phyloP scores from a whole-genome alignment of 2,888 invertebrate species.

The Acanthosepion esculentum region DNA sequence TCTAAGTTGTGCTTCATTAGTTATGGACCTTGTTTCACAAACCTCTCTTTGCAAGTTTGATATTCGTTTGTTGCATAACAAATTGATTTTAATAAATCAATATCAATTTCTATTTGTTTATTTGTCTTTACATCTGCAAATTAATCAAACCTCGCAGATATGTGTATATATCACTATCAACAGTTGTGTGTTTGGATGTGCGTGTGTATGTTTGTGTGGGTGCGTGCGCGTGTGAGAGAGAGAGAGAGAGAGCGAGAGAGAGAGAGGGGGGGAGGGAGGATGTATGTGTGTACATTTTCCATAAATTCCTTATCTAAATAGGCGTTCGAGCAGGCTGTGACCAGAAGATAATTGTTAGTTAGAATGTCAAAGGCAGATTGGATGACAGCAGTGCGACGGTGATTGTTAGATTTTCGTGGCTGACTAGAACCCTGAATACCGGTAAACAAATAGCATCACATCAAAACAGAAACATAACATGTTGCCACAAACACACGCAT shows the following conservation, averaged over 20 bases:
- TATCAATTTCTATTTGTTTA: too few species aligned
- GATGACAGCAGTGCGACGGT: not conserved
- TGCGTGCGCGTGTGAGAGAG: not conserved
- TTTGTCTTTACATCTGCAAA: too few species aligned
- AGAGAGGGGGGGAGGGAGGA: rapidly evolving
- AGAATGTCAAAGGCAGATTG: not conserved
- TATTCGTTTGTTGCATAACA: too few species aligned
- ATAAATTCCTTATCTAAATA: not conserved
- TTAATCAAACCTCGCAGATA: too few species aligned
- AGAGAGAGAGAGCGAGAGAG: not conserved
- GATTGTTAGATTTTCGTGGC: not conserved
- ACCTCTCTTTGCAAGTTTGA: too few species aligned
- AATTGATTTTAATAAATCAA: too few species aligned
- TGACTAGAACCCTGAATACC: not conserved
- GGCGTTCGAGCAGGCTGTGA: not conserved
- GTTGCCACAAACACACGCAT: not conserved
- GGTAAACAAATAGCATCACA: not conserved
- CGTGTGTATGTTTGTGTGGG: too few species aligned
- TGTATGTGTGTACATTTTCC: not conserved
- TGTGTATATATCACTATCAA: too few species aligned
- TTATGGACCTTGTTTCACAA: too few species aligned
- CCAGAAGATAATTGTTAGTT: not conserved
- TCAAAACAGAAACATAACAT: not conserved
- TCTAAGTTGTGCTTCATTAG: too few species aligned
- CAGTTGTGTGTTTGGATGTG: too few species aligned